A percentile compares a stretch with the other conserved stretches of the same genome.
These are phyloP conservation scores for Eupeodes luniger DNA, from an alignment of 2,888 invertebrate species.

Conservation along the genomic window DNA sequence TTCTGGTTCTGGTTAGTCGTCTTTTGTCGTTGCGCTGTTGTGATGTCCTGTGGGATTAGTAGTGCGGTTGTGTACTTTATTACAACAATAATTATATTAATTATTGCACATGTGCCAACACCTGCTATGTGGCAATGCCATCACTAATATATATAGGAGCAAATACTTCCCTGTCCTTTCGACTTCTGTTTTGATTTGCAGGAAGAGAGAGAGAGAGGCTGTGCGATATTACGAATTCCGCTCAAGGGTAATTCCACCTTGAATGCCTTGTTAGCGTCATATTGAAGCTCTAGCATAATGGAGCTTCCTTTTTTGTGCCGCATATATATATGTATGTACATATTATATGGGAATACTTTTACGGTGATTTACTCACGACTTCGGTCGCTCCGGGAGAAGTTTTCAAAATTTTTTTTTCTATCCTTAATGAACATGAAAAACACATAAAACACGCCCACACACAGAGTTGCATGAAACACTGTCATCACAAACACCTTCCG, in stretches of 20 bases:
- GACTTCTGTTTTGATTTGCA: no score
- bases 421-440: conserved; percentile 60
- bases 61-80: conserved; percentile 72
- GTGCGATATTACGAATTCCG: conserved; percentile 52
- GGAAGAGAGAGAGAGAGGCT: not conserved
- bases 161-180: not conserved
- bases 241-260: conserved; percentile 67
- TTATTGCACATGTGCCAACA: conserved; percentile 72
- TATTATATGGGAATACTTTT: conserved; percentile 60
- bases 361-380: conserved; percentile 74
- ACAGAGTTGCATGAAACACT: not conserved
- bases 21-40: conserved; percentile 12
- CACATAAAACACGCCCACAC: conserved; percentile 12
- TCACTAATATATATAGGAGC: conserved; percentile 11
- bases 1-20: not conserved
- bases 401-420: conserved; percentile 19
- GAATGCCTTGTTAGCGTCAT: conserved; percentile 73
- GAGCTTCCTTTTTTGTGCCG: conserved; percentile 56
- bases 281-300: conserved; percentile 65
- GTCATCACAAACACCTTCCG: conserved; percentile 8
- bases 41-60: conserved; percentile 66
- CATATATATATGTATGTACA: not conserved
- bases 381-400: conserved; percentile 53
- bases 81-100: conserved; percentile 75
- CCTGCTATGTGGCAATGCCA: conserved; percentile 39